Percentiles rank a stretch among this genome's conserved stretches.
phyloP scores from a whole-genome alignment of 2,888 invertebrate species.

The Macropis europaea region DNA sequence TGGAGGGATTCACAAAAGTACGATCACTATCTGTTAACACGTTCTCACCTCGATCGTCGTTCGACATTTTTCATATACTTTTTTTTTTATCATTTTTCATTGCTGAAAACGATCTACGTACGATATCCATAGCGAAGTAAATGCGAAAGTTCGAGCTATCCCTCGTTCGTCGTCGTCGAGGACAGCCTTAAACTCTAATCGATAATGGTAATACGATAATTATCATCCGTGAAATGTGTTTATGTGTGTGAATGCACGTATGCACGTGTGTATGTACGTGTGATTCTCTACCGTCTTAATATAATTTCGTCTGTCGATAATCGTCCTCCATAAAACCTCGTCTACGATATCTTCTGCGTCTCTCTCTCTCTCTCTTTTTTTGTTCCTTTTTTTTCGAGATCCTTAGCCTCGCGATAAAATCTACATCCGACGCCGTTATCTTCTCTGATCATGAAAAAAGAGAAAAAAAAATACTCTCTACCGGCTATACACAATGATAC shows the following conservation, averaged over 20 bases:
- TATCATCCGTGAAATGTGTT: conserved; percentile 53
- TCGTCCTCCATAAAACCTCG: conserved; percentile 5
- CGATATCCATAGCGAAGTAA: conserved; percentile 63
- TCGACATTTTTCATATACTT: conserved; percentile 10
- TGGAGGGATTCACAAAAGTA: conserved; percentile 56
- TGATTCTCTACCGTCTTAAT: conserved; percentile 47
- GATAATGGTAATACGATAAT: conserved; percentile 69
- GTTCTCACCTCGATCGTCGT: too few species aligned
- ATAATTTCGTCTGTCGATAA: conserved; percentile 13
- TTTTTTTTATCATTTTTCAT: conserved; percentile 21
- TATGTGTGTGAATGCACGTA: not conserved
- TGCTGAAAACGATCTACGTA: conserved; percentile 57
- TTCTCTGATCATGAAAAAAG: not conserved
- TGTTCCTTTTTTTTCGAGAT: not conserved
- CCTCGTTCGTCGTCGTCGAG: conserved; percentile 25
- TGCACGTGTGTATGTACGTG: not conserved
- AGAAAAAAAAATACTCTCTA: conserved; percentile 25
- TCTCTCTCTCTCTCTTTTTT: conserved; percentile 16
- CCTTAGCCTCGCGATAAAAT: conserved; percentile 30
- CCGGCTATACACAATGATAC: conserved; percentile 44
- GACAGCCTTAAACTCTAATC: conserved; percentile 73
- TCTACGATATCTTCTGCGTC: conserved; percentile 5
- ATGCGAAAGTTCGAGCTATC: conserved; percentile 52
- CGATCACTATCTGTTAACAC: conserved; percentile 52
- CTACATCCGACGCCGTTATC: conserved; percentile 25